A percentile compares a stretch with the other conserved stretches of the same genome.
phyloP scores from a whole-genome alignment of 2,797 vertebrate genomes.

The Intellagama lesueurii region DNA sequence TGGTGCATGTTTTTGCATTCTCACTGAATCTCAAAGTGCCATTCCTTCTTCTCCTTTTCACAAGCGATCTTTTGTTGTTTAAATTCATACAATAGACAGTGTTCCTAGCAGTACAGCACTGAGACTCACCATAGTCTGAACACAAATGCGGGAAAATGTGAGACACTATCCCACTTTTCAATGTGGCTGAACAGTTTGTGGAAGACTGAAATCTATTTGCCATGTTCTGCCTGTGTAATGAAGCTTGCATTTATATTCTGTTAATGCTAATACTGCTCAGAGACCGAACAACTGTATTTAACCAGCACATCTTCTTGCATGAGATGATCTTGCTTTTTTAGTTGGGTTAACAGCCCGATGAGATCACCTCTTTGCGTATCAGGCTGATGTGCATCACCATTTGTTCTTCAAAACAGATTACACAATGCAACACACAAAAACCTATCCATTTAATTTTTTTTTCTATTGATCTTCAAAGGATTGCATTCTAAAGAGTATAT shows the following conservation, averaged over 20 bases:
- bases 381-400: conserved; percentile 68
- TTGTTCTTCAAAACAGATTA: conserved; percentile 49
- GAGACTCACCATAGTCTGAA: conserved; percentile 4
- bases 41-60: conserved; percentile 47
- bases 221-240: conserved; percentile 70
- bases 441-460: conserved; percentile 60
- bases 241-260: conserved; percentile 65
- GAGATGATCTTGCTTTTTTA: conserved; percentile 61
- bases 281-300: conserved; percentile 63
- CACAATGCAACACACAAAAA: conserved; percentile 50
- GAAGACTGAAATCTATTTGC: conserved; percentile 58
- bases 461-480: conserved; percentile 59
- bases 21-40: conserved; percentile 62
- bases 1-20: conserved; percentile 49
- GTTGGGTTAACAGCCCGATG: conserved; percentile 69
- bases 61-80: neutral
- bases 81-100: neutral
- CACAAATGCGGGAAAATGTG: conserved; percentile 17
- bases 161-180: conserved; percentile 48
- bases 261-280: conserved; percentile 33
- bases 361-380: conserved; percentile 74
- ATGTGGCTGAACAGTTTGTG: conserved; percentile 12
- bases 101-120: conserved; percentile 28
- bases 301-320: conserved; percentile 73
- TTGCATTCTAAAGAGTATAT: conserved; percentile 36